Evolutionary conservation across 2,113 vertebrate species (phyloP), one percentile per base, ranked within the genome.

Genomic region (Brachyistius frenatus): DNA sequence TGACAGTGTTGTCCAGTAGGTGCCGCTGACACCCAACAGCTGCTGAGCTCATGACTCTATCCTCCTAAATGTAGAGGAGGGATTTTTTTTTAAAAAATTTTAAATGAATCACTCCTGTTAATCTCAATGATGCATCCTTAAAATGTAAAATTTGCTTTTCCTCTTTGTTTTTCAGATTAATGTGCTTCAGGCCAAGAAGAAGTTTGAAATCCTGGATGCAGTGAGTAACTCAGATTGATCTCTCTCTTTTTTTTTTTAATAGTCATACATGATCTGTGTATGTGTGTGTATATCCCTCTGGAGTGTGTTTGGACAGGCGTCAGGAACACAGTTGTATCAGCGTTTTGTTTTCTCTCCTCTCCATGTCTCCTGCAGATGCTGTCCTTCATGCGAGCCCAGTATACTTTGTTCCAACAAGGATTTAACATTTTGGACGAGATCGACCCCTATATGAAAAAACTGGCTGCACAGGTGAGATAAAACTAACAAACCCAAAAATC

Each of bases 371-470:
- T 71, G 73, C 83, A 99, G 98, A 99, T 99, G 97, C 90, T 99
- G 67, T 99, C 98, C 0, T 98, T 98, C 92, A 99, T 99, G 97
- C 96, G 96, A 41, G 98, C 98, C 33, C 98, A 99, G 91, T 95
- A 98, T 94, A 93, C 95, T n/a, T 94, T 98, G 89, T 99, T 99
- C 89, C 97, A 99, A 65, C 98, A 99, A 93, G 98, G 98, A 81
- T 99, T 97, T 83, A 96, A 97, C 88, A 96, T 98, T 6, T 94
- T 99, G 85, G 95, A 96, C 74, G 97, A 99, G 85, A 96, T 99
- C 47, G 95, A 96, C 66, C 98, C 98, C 35, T 97, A 97, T 73
- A 99, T 99, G 97, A 98, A 98, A 85, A 96, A 97, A 36, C 95
- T 99, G 64, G 97, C 97, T 58, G 95, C 93, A 57, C 96, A 99